Evolutionary conservation across 92 coral and sea anemone genomes (phyloP), one percentile per base, ranked within the genome.

Genomic region (Epizoanthus stellaris): DNA sequence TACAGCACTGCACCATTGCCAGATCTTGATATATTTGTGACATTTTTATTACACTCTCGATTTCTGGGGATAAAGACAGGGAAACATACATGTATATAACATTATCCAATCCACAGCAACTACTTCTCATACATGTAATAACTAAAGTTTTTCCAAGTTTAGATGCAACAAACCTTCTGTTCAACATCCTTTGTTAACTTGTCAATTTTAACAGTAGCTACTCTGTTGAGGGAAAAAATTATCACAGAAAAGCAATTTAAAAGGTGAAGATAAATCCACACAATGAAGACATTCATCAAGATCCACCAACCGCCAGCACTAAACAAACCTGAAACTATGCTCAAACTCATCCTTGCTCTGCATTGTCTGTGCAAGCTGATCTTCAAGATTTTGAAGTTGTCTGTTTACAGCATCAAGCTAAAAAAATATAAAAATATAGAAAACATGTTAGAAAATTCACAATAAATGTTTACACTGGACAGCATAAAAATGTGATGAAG

Each of bases 141-240:
- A n/a, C n/a, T n/a, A n/a, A n/a, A n/a, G n/a, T n/a, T n/a, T n/a
- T n/a, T n/a, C n/a, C n/a, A n/a, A n/a, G n/a, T n/a, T n/a, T n/a
- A n/a, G n/a, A n/a, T 47, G 43, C 23, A 21, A 34, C 82, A 82
- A 57, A 96, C 99, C 98, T 96, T 98, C 40, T 53, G 81, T 67
- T 96, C 99, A 34, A 94, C 81, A 77, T 96, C 99, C 87, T 93
- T 96, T 63, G 93, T 85, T 68, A 94, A 88, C 77, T 96, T 96
- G 64, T 96, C 99, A 67, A 94, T 88, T 69, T 96, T 96, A 36
- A 89, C 90, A 61, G 95, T 80, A 20, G 93, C 93, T 59, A 80
- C 82, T 79, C 99, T 96, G 73, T 10, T 59, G 57, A 16, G 5
- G 36, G 40, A 14, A 60, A 72, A 2, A 12, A 64, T 15, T 4